These are phyloP conservation scores for Muricea muricata DNA, from an alignment of 92 coral and sea anemone genomes.

Conservation along the genomic window DNA sequence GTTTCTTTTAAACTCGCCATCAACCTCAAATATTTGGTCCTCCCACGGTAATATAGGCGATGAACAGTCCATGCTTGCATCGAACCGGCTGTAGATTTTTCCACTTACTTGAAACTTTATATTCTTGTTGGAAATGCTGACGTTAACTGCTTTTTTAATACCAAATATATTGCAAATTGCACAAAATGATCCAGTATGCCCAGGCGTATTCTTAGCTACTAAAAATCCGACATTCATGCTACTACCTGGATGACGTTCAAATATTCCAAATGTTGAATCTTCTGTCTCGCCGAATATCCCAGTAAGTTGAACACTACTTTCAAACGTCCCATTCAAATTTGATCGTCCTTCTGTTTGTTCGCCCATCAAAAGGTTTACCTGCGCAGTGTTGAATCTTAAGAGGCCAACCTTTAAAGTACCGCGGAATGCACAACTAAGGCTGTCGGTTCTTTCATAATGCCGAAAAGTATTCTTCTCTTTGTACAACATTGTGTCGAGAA, in stretches of 20 bases:
- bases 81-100: background rate
- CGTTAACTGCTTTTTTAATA: background rate
- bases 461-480: background rate
- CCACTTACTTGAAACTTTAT: background rate
- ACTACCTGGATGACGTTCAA: background rate
- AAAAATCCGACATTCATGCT: background rate
- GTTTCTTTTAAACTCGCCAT: conserved; percentile 3
- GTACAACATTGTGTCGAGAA: background rate
- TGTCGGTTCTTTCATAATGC: background rate
- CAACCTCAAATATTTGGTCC: background rate
- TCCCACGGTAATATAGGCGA: conserved; percentile 22
- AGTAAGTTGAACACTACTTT: background rate
- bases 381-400: background rate
- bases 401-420: conserved; percentile 8
- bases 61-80: conserved; percentile 11
- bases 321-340: too few species aligned
- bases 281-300: background rate
- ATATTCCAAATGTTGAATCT: conserved; percentile 12
- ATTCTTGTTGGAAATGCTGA: conserved; percentile 3
- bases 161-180: conserved; percentile 14
- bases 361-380: background rate
- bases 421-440: background rate
- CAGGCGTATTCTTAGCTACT: background rate
- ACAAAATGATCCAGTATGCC: conserved; percentile 7
- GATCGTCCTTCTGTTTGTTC: too few species aligned